Conservation (phyloP, 2,113 vertebrate genomes). For the Sceloporus tristichus region DNA sequence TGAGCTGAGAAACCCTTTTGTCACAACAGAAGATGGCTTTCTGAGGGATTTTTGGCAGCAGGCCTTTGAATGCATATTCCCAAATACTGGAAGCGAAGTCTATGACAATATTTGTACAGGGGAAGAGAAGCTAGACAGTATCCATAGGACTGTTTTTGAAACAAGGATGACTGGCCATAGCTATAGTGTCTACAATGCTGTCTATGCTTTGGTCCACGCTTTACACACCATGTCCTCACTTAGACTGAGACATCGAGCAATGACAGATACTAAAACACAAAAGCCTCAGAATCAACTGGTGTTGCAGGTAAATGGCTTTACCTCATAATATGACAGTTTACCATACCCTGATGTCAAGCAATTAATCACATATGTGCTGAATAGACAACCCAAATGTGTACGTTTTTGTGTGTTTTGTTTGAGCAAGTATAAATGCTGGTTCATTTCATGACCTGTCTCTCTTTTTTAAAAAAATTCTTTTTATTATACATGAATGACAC, state of each 20-base stretch:
- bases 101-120: slow-evolving; percentile 1
- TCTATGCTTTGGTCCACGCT: background rate
- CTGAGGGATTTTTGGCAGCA: slow-evolving; percentile 5
- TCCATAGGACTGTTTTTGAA: slow-evolving; percentile 4
- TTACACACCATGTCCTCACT: background rate
- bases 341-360: too few species aligned
- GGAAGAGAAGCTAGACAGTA: background rate
- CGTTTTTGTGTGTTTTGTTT: too few species aligned
- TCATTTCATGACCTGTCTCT: too few species aligned
- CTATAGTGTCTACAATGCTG: slow-evolving; percentile 20
- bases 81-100: background rate
- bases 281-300: background rate
- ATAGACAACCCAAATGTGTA: too few species aligned
- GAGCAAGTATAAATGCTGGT: too few species aligned
- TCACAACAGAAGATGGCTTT: background rate
- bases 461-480: too few species aligned
- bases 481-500: too few species aligned
- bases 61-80: background rate
- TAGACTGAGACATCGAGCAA: background rate
- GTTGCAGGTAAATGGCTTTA: background rate
- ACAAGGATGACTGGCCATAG: background rate
- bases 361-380: too few species aligned
- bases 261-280: background rate
- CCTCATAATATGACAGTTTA: too few species aligned
- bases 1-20: background rate